Base-by-base conservation (phyloP, 2,888 invertebrate species). In the Syrphus vitripennis region DNA sequence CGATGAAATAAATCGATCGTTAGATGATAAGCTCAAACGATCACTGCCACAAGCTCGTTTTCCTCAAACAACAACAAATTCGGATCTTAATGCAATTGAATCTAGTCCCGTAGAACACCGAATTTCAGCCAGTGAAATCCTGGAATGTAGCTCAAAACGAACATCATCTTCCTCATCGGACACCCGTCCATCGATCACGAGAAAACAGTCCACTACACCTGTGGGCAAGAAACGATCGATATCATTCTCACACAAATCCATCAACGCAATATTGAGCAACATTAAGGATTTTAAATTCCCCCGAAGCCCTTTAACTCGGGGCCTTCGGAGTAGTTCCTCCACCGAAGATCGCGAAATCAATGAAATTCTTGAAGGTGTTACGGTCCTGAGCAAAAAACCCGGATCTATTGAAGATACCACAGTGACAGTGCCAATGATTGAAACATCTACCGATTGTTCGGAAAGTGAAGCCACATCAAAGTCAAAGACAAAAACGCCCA, bases 181-280 rank as follows among this genome's bases (percentile, higher is more conserved):
- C 37, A 90, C 89, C 16, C 90, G 90, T 5, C 88, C 90, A 9
- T 87, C 89, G 5, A 84, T 89, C 3, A 71, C 76, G 50, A 82
- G 88, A 37, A 88, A 89, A 1, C 55, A 87, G 16, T 72, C 77
- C 5, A 24, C 57, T 1, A 16, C 72, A 4, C 37, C 83, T 1
- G 78, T 63, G 1, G 76, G 76, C 7, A 91, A 92, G 63, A 92
- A 92, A 67, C 90, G 92, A 24, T 92, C 92, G 0, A 88, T 90
- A 9, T 92, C 92, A 4, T 92, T 92, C 70, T 91, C 92, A 24
- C 91, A 92, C 74, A 92, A 91, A 75, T 92, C 92, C 19, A 90
- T 92, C 10, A 92, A 91, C 70, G 89, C 89, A 16, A 90, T 92
- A 5, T 82, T 92, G 2, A 91, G 89, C 63, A 92, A 92, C 72